phyloP scores from a whole-genome alignment of 2,797 vertebrate species.

The Heterohyrax brucei region DNA sequence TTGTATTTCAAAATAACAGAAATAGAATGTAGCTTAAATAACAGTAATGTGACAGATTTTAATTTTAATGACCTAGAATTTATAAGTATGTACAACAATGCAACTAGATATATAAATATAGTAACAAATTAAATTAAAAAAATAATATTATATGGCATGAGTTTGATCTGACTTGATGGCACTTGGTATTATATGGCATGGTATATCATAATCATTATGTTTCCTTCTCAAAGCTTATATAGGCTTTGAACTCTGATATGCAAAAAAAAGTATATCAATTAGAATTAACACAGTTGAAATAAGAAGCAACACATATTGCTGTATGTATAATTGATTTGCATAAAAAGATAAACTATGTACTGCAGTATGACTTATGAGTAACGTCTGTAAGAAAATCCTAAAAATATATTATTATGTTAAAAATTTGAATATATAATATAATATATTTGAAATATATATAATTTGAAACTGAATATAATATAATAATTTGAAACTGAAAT shows the following conservation, averaged over 20 bases:
- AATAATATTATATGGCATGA: background rate
- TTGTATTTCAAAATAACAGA: background rate
- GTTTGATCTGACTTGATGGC: too few species aligned
- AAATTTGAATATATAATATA: too few species aligned
- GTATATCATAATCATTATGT: background rate
- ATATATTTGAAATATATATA: too few species aligned
- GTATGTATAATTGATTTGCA: background rate
- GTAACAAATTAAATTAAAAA: background rate
- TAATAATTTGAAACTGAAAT: background rate
- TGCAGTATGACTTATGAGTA: background rate
- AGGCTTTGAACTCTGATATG: background rate
- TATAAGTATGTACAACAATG: background rate
- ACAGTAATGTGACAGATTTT: background rate
- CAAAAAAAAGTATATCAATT: background rate
- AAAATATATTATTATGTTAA: background rate
- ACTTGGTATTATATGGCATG: background rate
- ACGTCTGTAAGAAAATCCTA: background rate
- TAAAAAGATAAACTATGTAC: background rate
- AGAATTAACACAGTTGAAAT: background rate
- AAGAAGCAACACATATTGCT: background rate
- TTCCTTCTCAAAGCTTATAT: background rate
- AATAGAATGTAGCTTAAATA: background rate
- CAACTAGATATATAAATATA: background rate
- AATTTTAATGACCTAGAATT: background rate
- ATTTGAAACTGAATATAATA: too few species aligned